Evolutionary conservation across 2,888 invertebrate species (phyloP).

Genomic region (Priocnemis perturbator): DNA sequence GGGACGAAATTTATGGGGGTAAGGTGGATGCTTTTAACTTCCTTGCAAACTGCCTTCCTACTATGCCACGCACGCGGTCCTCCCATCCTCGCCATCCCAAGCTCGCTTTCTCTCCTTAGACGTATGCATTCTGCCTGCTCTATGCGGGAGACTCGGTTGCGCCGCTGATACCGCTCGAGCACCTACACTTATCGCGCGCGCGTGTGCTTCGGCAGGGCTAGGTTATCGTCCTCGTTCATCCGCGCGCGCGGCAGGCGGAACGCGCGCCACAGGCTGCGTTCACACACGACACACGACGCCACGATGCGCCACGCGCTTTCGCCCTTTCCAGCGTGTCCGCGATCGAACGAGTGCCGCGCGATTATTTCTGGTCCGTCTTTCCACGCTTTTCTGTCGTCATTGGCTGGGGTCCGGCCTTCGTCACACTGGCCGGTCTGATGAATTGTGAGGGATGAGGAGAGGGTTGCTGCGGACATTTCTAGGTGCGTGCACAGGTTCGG

Average conservation of each 20-base stretch:
- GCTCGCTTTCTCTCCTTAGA: slow-evolving; percentile 8
- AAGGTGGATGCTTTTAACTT: slow-evolving; percentile 44
- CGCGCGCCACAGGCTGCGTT: not conserved
- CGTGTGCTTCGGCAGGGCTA: slow-evolving; percentile 26
- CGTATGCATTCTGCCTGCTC: not conserved
- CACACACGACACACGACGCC: too few relatives aligned
- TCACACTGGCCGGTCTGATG: too few relatives aligned
- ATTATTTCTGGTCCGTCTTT: too few relatives aligned
- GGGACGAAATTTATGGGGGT: slow-evolving; percentile 68
- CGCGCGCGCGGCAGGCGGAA: slow-evolving; percentile 8
- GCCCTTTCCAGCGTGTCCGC: not conserved
- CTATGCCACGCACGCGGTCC: slow-evolving; percentile 8
- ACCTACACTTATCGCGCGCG: slow-evolving; percentile 46
- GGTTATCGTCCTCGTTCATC: slow-evolving; percentile 44
- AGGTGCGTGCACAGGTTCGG: too few relatives aligned
- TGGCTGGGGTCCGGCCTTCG: too few relatives aligned
- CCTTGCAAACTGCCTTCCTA: slow-evolving; percentile 23
- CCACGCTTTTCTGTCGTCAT: too few relatives aligned
- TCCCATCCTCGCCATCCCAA: too few relatives aligned
- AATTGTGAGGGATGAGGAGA: too few relatives aligned
- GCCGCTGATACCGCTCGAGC: slow-evolving; percentile 8
- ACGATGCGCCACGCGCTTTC: not conserved
- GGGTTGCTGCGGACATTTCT: too few relatives aligned
- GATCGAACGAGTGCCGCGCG: too few relatives aligned
- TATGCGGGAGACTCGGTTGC: slow-evolving; percentile 2